Conservation (phyloP, 2,888 invertebrate species). For the Pecten maximus region DNA sequence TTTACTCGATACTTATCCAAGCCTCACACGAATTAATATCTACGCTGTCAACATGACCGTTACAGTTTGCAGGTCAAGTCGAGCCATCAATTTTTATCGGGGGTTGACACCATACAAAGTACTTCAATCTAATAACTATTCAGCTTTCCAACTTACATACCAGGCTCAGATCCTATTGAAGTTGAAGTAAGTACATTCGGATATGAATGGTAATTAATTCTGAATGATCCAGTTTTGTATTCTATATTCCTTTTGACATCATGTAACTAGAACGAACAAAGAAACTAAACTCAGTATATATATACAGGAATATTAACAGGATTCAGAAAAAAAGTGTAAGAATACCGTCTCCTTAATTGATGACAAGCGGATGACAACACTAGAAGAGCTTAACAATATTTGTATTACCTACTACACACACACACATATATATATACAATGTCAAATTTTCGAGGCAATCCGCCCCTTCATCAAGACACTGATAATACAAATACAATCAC, state of each 20-base stretch:
- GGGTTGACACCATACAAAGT: conserved; percentile 21
- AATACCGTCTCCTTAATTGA: too few species aligned
- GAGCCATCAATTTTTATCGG: background rate
- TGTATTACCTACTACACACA: too few species aligned
- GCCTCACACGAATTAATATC: background rate
- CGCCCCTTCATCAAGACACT: too few species aligned
- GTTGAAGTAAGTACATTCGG: background rate
- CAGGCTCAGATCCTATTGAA: background rate
- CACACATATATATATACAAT: too few species aligned
- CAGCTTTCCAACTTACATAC: background rate
- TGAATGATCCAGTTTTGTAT: background rate
- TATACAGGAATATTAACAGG: too few species aligned
- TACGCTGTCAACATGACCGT: conserved; percentile 13
- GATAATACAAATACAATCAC: too few species aligned
- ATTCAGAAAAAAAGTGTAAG: too few species aligned
- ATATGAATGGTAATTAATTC: conserved; percentile 10
- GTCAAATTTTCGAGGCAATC: too few species aligned
- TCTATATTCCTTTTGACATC: background rate
- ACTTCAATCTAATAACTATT: conserved; percentile 11
- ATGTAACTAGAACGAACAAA: background rate
- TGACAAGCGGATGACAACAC: too few species aligned
- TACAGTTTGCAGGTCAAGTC: conserved; percentile 1
- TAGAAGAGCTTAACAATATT: too few species aligned
- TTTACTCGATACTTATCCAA: background rate
- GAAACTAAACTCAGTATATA: background rate